Evolutionary conservation across 1,140 invertebrate species (phyloP).

Genomic region (Scylla paramamosain): DNA sequence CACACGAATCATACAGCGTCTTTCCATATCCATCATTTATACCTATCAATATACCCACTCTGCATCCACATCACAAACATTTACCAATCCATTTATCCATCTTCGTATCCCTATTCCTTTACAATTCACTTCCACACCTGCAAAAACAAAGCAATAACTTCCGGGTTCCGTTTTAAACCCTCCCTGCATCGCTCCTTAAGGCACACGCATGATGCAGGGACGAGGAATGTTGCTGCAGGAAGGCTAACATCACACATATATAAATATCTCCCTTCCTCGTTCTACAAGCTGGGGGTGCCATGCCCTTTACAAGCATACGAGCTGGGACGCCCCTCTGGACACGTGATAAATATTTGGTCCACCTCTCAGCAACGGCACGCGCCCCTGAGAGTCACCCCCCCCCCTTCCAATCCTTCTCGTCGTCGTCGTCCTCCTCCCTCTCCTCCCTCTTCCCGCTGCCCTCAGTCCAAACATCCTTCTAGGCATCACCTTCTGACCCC

Average conservation of each 20-base stretch:
- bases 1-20: not conserved
- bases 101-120: not conserved
- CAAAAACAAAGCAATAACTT: not conserved
- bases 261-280: not conserved
- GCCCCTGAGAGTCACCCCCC: not conserved
- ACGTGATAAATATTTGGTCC: not conserved
- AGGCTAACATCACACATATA: not conserved
- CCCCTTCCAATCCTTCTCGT: not conserved
- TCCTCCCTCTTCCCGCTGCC: not conserved
- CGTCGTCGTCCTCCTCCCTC: not conserved
- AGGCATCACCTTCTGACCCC: not conserved
- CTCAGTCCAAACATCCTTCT: conserved; percentile 12
- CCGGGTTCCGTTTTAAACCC: not conserved
- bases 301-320: not conserved
- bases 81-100: not conserved
- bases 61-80: not conserved
- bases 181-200: not conserved
- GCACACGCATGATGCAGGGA: not conserved
- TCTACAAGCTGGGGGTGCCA: not conserved
- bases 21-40: not conserved
- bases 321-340: not conserved
- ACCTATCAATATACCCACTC: no score
- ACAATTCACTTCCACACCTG: not conserved
- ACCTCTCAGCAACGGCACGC: not conserved
- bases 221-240: not conserved